A percentile compares a stretch with the other conserved stretches of the same genome.
Evolutionary conservation across 2,797 vertebrate genomes (phyloP).

Genomic region (Gallinago nigripennis): DNA sequence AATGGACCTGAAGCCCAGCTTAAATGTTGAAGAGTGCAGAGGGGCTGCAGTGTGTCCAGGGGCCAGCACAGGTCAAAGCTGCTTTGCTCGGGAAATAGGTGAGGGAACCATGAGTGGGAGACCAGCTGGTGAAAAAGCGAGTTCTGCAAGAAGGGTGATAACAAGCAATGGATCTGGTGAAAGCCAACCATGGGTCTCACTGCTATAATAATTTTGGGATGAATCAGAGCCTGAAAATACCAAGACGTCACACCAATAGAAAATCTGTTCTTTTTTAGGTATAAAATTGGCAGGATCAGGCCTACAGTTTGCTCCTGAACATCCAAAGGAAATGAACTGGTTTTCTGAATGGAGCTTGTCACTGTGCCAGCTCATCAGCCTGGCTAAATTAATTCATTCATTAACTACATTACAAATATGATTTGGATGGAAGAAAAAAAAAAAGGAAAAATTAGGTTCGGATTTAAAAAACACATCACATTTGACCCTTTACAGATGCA

Average conservation of each 20-base stretch:
- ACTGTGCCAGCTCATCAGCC: neutral
- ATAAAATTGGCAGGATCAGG: too few species aligned
- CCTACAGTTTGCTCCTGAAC: neutral
- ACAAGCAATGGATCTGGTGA: neutral
- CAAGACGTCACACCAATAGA: too few species aligned
- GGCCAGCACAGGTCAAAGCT: neutral
- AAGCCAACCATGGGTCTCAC: neutral
- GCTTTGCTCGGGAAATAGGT: neutral
- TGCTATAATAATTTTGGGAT: neutral
- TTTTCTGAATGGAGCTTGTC: slow-evolving; percentile 4
- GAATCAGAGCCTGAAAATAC: neutral
- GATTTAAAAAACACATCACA: neutral
- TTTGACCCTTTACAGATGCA: neutral
- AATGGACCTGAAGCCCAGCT: neutral
- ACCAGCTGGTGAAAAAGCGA: neutral
- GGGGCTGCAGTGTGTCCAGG: neutral
- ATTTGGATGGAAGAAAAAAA: neutral
- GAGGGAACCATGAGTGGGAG: fast-evolving
- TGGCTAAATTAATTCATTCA: neutral
- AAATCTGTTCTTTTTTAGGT: neutral
- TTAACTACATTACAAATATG: neutral
- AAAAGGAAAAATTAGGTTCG: neutral
- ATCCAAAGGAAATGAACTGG: neutral
- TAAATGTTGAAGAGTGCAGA: neutral
- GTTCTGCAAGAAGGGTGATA: neutral